Base-by-base conservation (phyloP, 2,797 vertebrate genomes). In the Vipera latastei region DNA sequence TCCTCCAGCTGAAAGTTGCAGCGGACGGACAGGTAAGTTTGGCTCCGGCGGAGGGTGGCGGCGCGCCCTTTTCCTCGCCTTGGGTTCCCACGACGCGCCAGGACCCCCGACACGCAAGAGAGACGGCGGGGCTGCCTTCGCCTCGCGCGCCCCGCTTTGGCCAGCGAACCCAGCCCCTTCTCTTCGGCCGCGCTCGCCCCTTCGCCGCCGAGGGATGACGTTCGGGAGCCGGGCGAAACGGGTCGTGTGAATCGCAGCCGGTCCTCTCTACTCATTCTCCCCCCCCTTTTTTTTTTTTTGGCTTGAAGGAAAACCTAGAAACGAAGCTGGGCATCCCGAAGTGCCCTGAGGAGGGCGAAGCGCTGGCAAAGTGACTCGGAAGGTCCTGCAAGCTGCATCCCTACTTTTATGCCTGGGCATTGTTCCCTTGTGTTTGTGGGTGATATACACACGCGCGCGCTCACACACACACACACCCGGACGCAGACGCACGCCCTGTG, bases 1-100 rank as follows among this genome's bases (percentile, higher is more conserved):
- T 3, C 11, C 87, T 26, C 48, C 69, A 1, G 28, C 95, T 96
- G 95, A 96, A 96, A 96, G 91, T 96, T 96, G 87, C 51, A 86
- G 85, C 59, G 92, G 93, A 65, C 94, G 61, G 63, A 88, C 92
- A 89, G 96, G 96, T 96, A 90, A 96, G 96, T 96, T 94, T 26
- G 92, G 91, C 88, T 0, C 4, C 32, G 9, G 18, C 38, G 56
- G 55, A 48, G 48, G 28, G 89, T 4, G 55, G 18, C 73, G 28
- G 73, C 12, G 90, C 63, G 38, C 73, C 69, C 73, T 91, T 59
- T 9, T 1, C 20, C 65, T 38, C 0, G 55, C n/a, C 18, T 48
- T 4, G 73, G 20, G 8, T 83, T 89, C 57, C 13, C 59, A 60
- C 88, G 44, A 48, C 16, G 20, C 57, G 56, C 32, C 26, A 1